Base-by-base conservation (phyloP, 2,888 invertebrate genomes). In the Aphodius granarius region DNA sequence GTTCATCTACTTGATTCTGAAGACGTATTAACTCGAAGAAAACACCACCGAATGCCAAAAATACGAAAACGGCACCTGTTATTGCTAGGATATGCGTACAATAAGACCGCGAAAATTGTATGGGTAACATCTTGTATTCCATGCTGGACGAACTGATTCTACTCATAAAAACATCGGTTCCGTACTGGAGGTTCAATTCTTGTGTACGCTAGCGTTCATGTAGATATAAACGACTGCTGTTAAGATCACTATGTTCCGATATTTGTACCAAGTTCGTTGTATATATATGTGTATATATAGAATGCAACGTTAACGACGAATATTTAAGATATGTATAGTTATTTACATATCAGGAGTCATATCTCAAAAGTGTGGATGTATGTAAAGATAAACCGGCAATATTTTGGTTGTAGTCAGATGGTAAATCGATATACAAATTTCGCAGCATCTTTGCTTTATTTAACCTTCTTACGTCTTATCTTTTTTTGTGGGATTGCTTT, bases 231-330 rank as follows among this genome's bases (percentile, higher is more conserved):
- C 70, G 73, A 76, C 76, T 76, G 76, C 63, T 71, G 22, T 65
- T 73, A 73, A 73, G 71, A 76, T 76, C 76, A 76, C 73, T 73
- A 76, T 71, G 73, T 76, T 66, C 73, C 76, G 71, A 76, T 76
- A 73, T 71, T 75, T 75, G 75, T 73, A 73, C 43, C 43, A 43
- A 43, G 43, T 43, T 43, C 43, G 43, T 43, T 43, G 43, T 43
- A 13, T 43, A 43, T 43, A 13, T 43, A 43, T 43, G 43, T 43
- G 13, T 43, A 13, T 43, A 43, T 43, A 43, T 43, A 43, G 43
- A 43, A 43, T 43, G 43, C 43, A 43, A 43, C 43, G 43, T 43
- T 43, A n/a, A n/a, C n/a, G n/a, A n/a, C n/a, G n/a, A n/a, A n/a
- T n/a, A n/a, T n/a, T 43, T 6, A 43, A 43, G 43, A 43, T 43